These are phyloP conservation scores for Syrphus vitripennis DNA, from an alignment of 2,888 invertebrate genomes.

Conservation along the genomic window DNA sequence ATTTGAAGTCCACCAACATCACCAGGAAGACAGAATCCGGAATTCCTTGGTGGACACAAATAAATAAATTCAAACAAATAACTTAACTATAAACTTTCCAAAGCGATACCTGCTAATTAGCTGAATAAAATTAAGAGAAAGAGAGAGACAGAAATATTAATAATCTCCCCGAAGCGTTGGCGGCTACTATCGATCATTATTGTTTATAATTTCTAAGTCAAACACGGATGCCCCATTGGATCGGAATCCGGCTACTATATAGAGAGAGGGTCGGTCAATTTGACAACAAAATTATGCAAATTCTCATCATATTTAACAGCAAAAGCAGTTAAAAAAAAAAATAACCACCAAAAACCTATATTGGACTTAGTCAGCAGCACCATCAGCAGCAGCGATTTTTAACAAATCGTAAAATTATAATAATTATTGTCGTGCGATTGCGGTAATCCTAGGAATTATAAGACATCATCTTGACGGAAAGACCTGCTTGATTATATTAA, in stretches of 20 bases:
- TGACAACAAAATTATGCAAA: slow-evolving; percentile 54
- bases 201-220: slow-evolving; percentile 16
- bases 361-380: not conserved
- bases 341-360: not conserved
- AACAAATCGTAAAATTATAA: slow-evolving; percentile 40
- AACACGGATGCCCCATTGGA: slow-evolving; percentile 27
- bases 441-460: slow-evolving; percentile 41
- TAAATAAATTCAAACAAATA: slow-evolving; percentile 36
- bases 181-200: slow-evolving; percentile 39
- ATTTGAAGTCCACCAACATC: not conserved
- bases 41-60: slow-evolving; percentile 12
- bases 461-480: slow-evolving; percentile 28
- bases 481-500: slow-evolving; percentile 33
- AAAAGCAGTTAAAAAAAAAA: not conserved
- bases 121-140: not conserved
- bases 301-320: slow-evolving; percentile 1
- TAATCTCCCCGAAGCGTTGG: slow-evolving; percentile 5
- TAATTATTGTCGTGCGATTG: slow-evolving; percentile 19
- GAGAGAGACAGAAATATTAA: not conserved
- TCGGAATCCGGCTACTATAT: slow-evolving; percentile 12
- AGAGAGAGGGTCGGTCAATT: not conserved
- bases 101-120: slow-evolving; percentile 22
- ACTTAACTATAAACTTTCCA: slow-evolving; percentile 18
- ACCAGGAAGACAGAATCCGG: slow-evolving; percentile 6
- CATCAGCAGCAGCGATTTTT: slow-evolving; percentile 17